These are phyloP conservation scores for Sebastes iracundus DNA, from an alignment of 2,797 vertebrate species.

Conservation along the genomic window DNA sequence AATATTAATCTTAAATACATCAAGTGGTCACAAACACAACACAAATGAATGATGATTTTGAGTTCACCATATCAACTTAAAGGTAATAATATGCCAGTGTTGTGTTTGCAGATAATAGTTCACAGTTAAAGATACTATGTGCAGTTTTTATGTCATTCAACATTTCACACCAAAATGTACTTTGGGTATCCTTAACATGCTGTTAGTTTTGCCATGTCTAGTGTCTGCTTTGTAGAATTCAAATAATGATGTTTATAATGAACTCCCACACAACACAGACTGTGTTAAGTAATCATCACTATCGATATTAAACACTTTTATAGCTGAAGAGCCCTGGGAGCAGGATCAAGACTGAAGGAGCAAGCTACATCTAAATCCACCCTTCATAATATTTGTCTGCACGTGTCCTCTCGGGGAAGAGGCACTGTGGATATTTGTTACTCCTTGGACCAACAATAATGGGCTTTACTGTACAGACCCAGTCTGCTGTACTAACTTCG, in stretches of 20 bases:
- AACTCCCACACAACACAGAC: neutral
- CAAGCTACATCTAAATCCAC: slow-evolving; percentile 35
- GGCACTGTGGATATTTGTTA: slow-evolving; percentile 65
- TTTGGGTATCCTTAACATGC: neutral
- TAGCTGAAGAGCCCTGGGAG: slow-evolving; percentile 30
- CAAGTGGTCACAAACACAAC: neutral
- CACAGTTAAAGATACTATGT: neutral
- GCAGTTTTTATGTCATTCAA: neutral
- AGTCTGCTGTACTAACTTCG: slow-evolving; percentile 7
- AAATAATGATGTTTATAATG: neutral
- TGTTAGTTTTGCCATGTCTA: neutral
- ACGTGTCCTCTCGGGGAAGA: slow-evolving; percentile 57
- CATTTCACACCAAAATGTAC: neutral
- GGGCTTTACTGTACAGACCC: slow-evolving; percentile 38
- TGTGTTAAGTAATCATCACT: slow-evolving; percentile 12
- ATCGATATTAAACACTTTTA: slow-evolving; percentile 21
- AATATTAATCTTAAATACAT: neutral
- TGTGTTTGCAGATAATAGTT: neutral
- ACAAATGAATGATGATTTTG: neutral
- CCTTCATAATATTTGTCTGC: slow-evolving; percentile 78
- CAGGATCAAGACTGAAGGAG: slow-evolving; percentile 17
- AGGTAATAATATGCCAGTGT: neutral
- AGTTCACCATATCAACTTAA: neutral
- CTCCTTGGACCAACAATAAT: slow-evolving; percentile 38
- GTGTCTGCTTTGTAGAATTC: neutral